A percentile compares a stretch with the other conserved stretches of the same genome.
Conservation (phyloP, 1,140 invertebrate species). For the Elysia chlorotica region DNA sequence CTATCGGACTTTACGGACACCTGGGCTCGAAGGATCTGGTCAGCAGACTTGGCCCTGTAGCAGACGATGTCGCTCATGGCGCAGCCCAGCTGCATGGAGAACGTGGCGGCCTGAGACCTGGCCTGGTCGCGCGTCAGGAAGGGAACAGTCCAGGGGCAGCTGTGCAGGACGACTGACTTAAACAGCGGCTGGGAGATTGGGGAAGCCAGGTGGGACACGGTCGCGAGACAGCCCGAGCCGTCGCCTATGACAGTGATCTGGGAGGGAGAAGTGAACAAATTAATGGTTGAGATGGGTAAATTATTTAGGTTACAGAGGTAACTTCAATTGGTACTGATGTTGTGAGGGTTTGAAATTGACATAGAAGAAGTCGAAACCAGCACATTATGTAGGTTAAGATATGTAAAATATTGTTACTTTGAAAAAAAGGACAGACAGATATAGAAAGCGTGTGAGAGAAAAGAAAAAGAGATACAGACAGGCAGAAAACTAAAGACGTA, state of each 20-base stretch:
- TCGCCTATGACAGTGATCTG: constrained; percentile 34
- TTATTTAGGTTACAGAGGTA: too few relatives aligned
- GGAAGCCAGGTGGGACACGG: constrained; percentile 23
- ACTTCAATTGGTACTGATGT: too few relatives aligned
- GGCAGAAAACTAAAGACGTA: too few relatives aligned
- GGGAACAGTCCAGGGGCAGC: constrained; percentile 21
- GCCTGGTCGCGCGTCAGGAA: constrained; percentile 11
- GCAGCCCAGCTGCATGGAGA: constrained; percentile 14
- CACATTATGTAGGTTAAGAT: too few relatives aligned
- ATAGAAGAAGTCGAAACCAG: too few relatives aligned
- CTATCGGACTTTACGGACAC: background rate
- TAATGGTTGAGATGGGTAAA: too few relatives aligned
- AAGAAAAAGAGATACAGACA: too few relatives aligned
- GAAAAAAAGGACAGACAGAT: too few relatives aligned
- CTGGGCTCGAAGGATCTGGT: constrained; percentile 13
- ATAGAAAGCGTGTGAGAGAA: too few relatives aligned
- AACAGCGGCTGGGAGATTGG: constrained; percentile 10
- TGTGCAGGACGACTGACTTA: constrained; percentile 21
- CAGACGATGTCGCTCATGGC: constrained; percentile 14
- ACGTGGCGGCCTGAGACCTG: background rate
- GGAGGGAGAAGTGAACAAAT: background rate
- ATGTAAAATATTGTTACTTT: too few relatives aligned
- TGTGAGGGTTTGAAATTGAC: too few relatives aligned
- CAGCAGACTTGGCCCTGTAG: background rate
- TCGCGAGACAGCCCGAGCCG: constrained; percentile 29